Conservation (phyloP, 2,888 invertebrate species). For the Erebia palarica region DNA sequence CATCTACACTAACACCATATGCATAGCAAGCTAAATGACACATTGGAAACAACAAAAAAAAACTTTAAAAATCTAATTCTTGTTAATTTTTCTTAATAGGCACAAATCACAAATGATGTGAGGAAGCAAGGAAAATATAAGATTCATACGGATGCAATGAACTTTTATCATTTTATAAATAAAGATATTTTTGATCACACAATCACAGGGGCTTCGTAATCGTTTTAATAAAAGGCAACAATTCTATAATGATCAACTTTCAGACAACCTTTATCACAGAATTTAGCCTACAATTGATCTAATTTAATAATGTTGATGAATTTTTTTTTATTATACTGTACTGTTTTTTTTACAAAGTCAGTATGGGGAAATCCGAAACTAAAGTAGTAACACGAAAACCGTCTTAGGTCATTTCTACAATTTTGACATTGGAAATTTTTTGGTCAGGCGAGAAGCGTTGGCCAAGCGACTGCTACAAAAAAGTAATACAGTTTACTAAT, state of each 20-base stretch:
- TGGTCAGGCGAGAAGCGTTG: no score
- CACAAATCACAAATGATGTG: slow-evolving; percentile 69
- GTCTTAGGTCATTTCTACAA: no score
- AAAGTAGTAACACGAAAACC: no score
- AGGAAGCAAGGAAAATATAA: slow-evolving; percentile 74
- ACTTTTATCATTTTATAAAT: slow-evolving; percentile 51
- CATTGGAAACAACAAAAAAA: slow-evolving; percentile 53
- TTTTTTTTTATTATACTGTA: background rate
- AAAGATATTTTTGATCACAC: slow-evolving; percentile 59
- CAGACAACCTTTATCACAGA: slow-evolving; percentile 49
- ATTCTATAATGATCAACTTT: slow-evolving; percentile 31
- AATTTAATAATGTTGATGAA: slow-evolving; percentile 7
- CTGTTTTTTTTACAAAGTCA: no score
- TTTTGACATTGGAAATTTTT: no score
- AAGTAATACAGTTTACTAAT: no score
- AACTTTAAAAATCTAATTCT: slow-evolving; percentile 60
- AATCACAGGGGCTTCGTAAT: slow-evolving; percentile 57
- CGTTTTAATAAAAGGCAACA: slow-evolving; percentile 29
- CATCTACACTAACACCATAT: background rate
- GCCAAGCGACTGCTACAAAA: no score
- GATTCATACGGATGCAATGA: slow-evolving; percentile 57
- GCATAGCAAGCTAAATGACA: slow-evolving; percentile 57
- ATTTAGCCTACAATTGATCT: slow-evolving; percentile 60
- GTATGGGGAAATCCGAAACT: no score
- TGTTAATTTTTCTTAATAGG: slow-evolving; percentile 64